These are phyloP conservation scores for Leptoclinus maculatus DNA, from an alignment of 2,797 vertebrate genomes.

Conservation along the genomic window DNA sequence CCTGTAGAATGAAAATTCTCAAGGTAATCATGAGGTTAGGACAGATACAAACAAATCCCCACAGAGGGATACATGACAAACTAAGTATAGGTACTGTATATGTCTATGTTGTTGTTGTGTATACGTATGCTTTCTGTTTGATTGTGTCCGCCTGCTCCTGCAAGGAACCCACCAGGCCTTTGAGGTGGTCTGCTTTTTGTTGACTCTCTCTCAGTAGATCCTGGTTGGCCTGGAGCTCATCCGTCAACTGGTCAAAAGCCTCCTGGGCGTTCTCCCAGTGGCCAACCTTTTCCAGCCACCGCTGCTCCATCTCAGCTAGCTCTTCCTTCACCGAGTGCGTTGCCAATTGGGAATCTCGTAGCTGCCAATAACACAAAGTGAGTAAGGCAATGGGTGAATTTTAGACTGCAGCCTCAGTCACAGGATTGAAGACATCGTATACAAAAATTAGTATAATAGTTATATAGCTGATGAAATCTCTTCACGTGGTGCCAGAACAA, in stretches of 20 bases:
- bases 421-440: neutral
- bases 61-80: neutral
- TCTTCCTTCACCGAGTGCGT: constrained; percentile 62
- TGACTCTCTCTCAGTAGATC: constrained; percentile 62
- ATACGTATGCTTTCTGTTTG: constrained; percentile 59
- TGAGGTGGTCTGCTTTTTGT: constrained; percentile 52
- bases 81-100: neutral
- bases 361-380: constrained; percentile 25
- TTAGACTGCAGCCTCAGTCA: neutral
- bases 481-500: neutral
- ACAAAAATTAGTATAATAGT: neutral
- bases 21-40: neutral
- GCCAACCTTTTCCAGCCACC: constrained; percentile 73
- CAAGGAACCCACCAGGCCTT: constrained; percentile 58
- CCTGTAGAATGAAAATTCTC: too few relatives aligned
- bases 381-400: neutral
- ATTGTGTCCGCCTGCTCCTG: constrained; percentile 63
- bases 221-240: constrained; percentile 76
- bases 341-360: constrained; percentile 58
- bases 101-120: neutral
- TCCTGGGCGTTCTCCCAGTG: constrained; percentile 80
- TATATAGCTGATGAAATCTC: neutral
- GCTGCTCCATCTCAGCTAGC: constrained; percentile 69
- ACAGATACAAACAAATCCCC: neutral
- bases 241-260: constrained; percentile 74